phyloP scores from a whole-genome alignment of 2,888 invertebrate species.

The Deilephila elpenor region DNA sequence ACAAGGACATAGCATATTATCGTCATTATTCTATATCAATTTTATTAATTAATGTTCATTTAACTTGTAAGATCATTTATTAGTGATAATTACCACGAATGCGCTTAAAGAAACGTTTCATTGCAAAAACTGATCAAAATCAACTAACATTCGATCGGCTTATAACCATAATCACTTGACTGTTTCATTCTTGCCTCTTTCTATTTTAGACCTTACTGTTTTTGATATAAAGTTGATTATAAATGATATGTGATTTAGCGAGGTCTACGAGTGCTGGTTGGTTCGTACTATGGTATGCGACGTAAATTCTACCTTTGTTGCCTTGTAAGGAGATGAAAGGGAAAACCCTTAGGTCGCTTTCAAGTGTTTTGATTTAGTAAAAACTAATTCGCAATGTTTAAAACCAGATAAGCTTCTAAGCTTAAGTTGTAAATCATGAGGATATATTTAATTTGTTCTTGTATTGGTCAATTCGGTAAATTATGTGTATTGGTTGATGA shows the following conservation, averaged over 20 bases:
- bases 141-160: slow-evolving; percentile 37
- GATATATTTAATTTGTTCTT: neutral
- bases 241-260: neutral
- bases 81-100: slow-evolving; percentile 23
- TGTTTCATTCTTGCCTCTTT: neutral
- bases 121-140: slow-evolving; percentile 36
- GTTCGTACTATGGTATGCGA: slow-evolving; percentile 66
- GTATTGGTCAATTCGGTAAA: neutral
- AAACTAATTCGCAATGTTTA: neutral
- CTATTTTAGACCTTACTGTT: neutral
- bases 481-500: neutral
- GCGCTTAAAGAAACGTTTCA: slow-evolving; percentile 17
- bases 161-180: slow-evolving; percentile 30
- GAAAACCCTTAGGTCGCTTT: slow-evolving; percentile 53
- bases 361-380: slow-evolving; percentile 35
- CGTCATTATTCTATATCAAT: neutral
- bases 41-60: slow-evolving; percentile 12
- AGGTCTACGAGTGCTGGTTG: slow-evolving; percentile 36
- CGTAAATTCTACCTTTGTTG: slow-evolving; percentile 61
- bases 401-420: neutral
- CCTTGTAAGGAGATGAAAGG: slow-evolving; percentile 63
- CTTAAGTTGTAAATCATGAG: neutral
- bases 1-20: neutral
- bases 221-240: neutral
- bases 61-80: slow-evolving; percentile 19